A percentile compares a stretch with the other conserved stretches of the same genome.
Conservation (phyloP, 2,797 vertebrate species). For the Acanthurus tractus region DNA sequence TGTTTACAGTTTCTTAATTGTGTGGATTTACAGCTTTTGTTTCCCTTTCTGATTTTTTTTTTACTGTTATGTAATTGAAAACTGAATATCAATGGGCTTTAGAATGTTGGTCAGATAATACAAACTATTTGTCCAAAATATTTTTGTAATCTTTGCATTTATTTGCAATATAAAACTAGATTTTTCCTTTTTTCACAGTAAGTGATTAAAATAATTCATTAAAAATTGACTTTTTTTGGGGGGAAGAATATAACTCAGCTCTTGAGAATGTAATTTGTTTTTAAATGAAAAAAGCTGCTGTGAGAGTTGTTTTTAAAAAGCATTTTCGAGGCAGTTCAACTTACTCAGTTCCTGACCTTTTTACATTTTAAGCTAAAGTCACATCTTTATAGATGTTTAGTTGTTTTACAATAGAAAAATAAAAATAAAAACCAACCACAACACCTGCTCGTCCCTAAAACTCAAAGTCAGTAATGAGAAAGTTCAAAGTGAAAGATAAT, state of each 20-base stretch:
- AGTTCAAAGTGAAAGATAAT: conserved; percentile 11
- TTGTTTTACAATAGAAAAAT: conserved; percentile 16
- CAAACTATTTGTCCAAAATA: neutral
- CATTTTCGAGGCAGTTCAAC: neutral
- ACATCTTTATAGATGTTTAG: neutral
- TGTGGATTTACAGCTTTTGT: neutral
- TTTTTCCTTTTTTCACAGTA: too few species aligned
- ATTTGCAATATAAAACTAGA: too few species aligned
- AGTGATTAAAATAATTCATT: neutral
- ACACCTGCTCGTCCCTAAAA: neutral
- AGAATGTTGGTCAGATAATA: neutral
- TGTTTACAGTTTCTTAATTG: neutral
- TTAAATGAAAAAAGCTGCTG: neutral
- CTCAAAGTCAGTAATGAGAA: conserved; percentile 19
- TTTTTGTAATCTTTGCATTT: too few species aligned
- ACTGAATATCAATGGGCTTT: neutral
- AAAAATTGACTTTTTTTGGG: neutral
- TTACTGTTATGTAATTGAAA: neutral
- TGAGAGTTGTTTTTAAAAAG: neutral
- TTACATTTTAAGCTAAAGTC: neutral
- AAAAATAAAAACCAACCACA: conserved; percentile 14
- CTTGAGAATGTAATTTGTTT: neutral
- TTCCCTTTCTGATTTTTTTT: neutral
- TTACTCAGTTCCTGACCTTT: neutral
- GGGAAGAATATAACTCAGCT: neutral